These are phyloP conservation scores for Stegodyphus dumicola DNA, from an alignment of 1,140 invertebrate species.

Conservation along the genomic window DNA sequence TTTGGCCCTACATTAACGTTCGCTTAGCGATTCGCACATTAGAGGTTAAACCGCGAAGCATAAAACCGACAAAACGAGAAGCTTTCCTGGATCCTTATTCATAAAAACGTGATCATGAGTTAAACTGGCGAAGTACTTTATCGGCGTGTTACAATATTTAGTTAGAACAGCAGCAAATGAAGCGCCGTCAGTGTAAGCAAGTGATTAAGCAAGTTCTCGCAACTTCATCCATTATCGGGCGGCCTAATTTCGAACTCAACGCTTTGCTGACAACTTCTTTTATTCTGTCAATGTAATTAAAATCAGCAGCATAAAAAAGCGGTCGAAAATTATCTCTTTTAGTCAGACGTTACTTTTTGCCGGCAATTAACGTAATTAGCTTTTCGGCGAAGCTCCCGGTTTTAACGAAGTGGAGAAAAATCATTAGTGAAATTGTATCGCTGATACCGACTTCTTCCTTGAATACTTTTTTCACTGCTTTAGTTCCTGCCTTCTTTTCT, in stretches of 20 bases:
- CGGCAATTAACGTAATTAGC: conserved; percentile 60
- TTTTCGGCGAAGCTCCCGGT: conserved; percentile 42
- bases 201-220: conserved; percentile 41
- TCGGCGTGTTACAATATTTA: conserved; percentile 54
- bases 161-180: conserved; percentile 49
- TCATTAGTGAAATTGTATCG: conserved; percentile 61
- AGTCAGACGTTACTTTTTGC: conserved; percentile 60
- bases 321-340: conserved; percentile 59
- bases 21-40: background rate
- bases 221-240: conserved; percentile 53
- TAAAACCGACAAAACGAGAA: conserved; percentile 46
- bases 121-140: conserved; percentile 34
- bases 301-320: conserved; percentile 50
- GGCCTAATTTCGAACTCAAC: conserved; percentile 47
- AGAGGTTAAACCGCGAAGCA: background rate
- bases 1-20: too few species aligned
- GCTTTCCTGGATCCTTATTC: conserved; percentile 9
- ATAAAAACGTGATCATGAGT: conserved; percentile 43
- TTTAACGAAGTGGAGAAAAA: conserved; percentile 61
- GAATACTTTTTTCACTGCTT: conserved; percentile 8
- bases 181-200: conserved; percentile 58
- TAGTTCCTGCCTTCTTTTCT: conserved; percentile 25
- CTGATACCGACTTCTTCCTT: conserved; percentile 44
- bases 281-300: conserved; percentile 61
- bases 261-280: conserved; percentile 54